A percentile compares a stretch with the other conserved stretches of the same genome.
Conservation (phyloP, 2,888 invertebrate species). For the Cephus nigrinus region DNA sequence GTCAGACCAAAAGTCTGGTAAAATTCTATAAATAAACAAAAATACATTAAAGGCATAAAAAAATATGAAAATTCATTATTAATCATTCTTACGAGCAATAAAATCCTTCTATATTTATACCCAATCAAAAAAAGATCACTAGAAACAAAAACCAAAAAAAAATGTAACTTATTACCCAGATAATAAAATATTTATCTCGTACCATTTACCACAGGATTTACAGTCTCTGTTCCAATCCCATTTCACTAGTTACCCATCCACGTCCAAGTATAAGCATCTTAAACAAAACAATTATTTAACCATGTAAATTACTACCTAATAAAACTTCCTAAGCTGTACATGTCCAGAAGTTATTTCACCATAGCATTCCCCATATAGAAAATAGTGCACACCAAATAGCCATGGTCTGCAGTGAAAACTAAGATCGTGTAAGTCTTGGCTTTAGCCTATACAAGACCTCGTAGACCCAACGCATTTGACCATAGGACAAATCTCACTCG, state of each 20-base stretch:
- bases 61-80: background rate
- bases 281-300: background rate
- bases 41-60: background rate
- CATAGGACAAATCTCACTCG: slow-evolving; percentile 37
- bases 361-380: background rate
- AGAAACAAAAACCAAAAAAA: background rate
- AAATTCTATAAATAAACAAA: background rate
- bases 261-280: background rate
- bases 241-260: background rate
- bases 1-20: background rate
- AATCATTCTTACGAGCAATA: background rate
- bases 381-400: background rate
- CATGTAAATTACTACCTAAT: background rate
- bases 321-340: background rate
- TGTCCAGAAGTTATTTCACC: background rate
- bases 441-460: slow-evolving; percentile 19
- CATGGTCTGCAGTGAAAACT: background rate
- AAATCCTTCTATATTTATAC: background rate
- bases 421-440: background rate
- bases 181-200: background rate
- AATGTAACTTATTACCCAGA: too few species aligned
- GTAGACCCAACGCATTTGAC: slow-evolving; percentile 40
- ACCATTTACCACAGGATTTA: background rate
- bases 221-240: background rate
- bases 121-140: background rate